These are phyloP conservation scores for Tetranychus piercei DNA, from an alignment of 2,888 invertebrate species.

Conservation along the genomic window DNA sequence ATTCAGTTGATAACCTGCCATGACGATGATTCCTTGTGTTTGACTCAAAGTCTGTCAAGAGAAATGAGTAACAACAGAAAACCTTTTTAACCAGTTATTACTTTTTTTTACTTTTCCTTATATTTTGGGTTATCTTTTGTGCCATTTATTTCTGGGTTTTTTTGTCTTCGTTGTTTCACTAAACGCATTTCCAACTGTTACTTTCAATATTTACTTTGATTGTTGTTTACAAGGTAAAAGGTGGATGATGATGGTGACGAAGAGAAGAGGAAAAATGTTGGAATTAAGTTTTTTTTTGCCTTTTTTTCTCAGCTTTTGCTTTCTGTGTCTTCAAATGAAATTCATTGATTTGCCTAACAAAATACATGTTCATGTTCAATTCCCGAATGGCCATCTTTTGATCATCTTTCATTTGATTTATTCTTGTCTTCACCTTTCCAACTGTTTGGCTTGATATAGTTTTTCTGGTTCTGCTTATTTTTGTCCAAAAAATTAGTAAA, in stretches of 20 bases:
- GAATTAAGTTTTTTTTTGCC: too few relatives aligned
- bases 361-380: background rate
- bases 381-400: background rate
- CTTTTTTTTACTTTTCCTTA: conserved; percentile 1
- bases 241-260: background rate
- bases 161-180: background rate
- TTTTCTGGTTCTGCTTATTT: too few relatives aligned
- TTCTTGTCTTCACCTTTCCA: too few relatives aligned
- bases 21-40: too few relatives aligned
- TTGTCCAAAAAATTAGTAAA: too few relatives aligned
- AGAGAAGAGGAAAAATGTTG: background rate
- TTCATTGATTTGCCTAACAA: background rate
- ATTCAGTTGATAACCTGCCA: too few relatives aligned
- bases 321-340: too few relatives aligned
- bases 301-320: too few relatives aligned
- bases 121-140: background rate
- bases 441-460: too few relatives aligned
- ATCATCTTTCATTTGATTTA: background rate
- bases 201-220: background rate
- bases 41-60: too few relatives aligned
- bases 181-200: background rate
- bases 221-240: background rate
- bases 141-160: background rate
- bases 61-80: too few relatives aligned
- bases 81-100: background rate